Conservation (phyloP, 2,888 invertebrate genomes). For the Beris chalybata region DNA sequence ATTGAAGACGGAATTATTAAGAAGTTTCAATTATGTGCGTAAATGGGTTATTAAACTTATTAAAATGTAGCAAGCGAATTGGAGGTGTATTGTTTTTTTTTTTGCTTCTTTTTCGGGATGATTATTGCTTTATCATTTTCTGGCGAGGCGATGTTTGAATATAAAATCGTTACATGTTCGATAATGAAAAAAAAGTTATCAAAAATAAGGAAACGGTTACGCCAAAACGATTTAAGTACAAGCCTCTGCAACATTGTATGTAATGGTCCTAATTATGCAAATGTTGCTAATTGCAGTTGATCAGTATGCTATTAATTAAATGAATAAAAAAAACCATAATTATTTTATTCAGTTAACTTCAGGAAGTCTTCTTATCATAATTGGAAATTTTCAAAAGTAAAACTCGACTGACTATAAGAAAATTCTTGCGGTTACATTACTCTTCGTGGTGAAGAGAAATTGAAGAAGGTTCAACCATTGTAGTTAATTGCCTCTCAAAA, state of each 20-base stretch:
- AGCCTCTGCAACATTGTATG: too few relatives aligned
- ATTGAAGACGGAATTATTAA: slow-evolving; percentile 11
- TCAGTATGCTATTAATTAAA: too few relatives aligned
- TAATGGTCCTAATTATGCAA: too few relatives aligned
- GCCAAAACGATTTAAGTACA: slow-evolving; percentile 17
- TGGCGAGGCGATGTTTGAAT: slow-evolving; percentile 25
- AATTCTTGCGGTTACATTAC: neutral
- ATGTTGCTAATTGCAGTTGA: too few relatives aligned
- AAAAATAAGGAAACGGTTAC: slow-evolving; percentile 10
- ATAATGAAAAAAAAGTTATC: slow-evolving; percentile 28
- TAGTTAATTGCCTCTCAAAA: slow-evolving; percentile 34
- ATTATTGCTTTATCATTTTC: slow-evolving; percentile 29
- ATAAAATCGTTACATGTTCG: slow-evolving; percentile 19
- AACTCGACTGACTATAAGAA: neutral
- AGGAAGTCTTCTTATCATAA: slow-evolving; percentile 19
- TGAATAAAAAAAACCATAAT: too few relatives aligned
- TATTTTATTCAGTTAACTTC: too few relatives aligned
- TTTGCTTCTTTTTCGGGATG: slow-evolving; percentile 1
- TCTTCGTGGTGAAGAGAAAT: slow-evolving; percentile 5
- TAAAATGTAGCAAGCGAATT: slow-evolving; percentile 25
- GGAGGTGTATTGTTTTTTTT: slow-evolving; percentile 14
- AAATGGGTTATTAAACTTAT: slow-evolving; percentile 32
- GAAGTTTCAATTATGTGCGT: slow-evolving; percentile 25
- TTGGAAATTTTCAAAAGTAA: slow-evolving; percentile 13
- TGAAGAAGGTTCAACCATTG: slow-evolving; percentile 26